Base-by-base conservation (phyloP, 2,113 vertebrate genomes). In the Caranx melampygus region DNA sequence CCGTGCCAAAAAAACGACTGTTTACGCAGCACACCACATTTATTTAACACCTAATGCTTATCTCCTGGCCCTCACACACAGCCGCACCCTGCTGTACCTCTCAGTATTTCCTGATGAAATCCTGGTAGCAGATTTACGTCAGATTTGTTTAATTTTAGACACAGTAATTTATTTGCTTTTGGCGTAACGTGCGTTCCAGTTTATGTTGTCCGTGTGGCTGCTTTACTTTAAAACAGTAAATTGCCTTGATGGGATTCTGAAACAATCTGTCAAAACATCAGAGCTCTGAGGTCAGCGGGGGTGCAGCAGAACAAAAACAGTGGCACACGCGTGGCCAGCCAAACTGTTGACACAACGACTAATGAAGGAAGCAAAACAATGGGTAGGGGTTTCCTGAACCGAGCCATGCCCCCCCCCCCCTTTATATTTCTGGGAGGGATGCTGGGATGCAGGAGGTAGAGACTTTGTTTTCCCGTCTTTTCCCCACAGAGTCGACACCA, bases 351-450 rank as follows among this genome's bases (percentile, higher is more conserved):
- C 88, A 93, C 89, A 81, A 91, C 82, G 82, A 71, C 92, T 94
- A 95, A 95, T 94, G 94, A 94, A 93, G 95, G 94, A 95, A 95
- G 91, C 91, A 90, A 93, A 95, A 95, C 94, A 95, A 95, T 95
- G 85, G 95, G 79, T 89, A 88, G 93, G 91, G 92, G 91, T 92
- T 95, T 95, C 94, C 94, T 94, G 94, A 79, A 79, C 85, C 26
- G 8, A 82, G 72, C 51, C 58, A 70, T 40, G 57, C 72, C 74
- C 70, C 59, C 42, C 74, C 69, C 55, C 33, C 20, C n/a, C n/a
- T n/a, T n/a, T 18, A 62, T 82, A 72, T 85, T 81, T 87, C 78
- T 89, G 78, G 77, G 83, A 88, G 88, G 59, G 79, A 90, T 86
- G 75, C 81, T 5, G 86, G 58, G 89, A 86, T 81, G 54, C 80